Base-by-base conservation (phyloP, 1,140 invertebrate genomes). In the Antheraea pernyi region DNA sequence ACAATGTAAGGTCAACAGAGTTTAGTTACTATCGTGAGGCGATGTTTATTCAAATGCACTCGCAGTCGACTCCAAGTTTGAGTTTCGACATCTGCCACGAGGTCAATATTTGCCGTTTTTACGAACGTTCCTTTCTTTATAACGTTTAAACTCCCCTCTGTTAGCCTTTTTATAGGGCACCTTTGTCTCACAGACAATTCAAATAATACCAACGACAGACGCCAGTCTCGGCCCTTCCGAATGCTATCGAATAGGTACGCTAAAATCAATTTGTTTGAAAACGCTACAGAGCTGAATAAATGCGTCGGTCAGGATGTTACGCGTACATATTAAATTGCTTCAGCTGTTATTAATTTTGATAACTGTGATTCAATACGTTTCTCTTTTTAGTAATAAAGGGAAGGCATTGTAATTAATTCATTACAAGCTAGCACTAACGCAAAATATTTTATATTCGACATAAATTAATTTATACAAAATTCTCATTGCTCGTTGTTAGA, bases 341-440 rank as follows among this genome's bases (percentile, higher is more conserved):
- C 85, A 83, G 88, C 85, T 79, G 88, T 90, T 91, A 90, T 91
- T 91, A 90, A 91, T 91, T 90, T 89, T 90, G 88, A 91, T 91
- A 91, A 91, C 88, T 91, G 87, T 85, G 88, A 91, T 91, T 88
- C 86, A 78, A 89, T 90, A 89, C 86, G 87, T 89, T 91, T 90
- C 88, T 89, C 88, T 90, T 86, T 91, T 90, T 89, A 88, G 86
- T 89, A 91, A 90, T 87, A 91, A 91, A 91, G 88, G 86, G 89
- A 90, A 91, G 83, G 83, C 81, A 89, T 89, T 82, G 83, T 84
- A 90, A 89, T 90, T 89, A 91, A 89, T 90, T 88, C 82, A 87
- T 67, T 78, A 81, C 82, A 85, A 76, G 72, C 76, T n/a, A 7
- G 30, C 7, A 30, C 53, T 53, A 30, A 61, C 22, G 9, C 19